phyloP scores from a whole-genome alignment of 2,113 vertebrate genomes.

The Anas platyrhynchos region DNA sequence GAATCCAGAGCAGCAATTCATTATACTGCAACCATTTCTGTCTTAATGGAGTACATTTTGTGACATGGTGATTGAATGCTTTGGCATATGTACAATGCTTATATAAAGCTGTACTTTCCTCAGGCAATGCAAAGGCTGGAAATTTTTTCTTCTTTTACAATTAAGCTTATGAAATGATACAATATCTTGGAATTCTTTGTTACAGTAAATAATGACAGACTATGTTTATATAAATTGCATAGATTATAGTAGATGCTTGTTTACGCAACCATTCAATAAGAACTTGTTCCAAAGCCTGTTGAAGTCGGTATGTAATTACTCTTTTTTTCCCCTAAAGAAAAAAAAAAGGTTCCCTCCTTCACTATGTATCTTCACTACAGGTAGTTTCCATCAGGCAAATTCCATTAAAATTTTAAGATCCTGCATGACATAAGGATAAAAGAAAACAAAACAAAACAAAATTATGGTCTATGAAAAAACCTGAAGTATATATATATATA shows the following conservation, averaged over 20 bases:
- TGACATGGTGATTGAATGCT: neutral
- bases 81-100: neutral
- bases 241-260: neutral
- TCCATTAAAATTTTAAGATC: neutral
- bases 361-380: conserved; percentile 2
- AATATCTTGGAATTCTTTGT: neutral
- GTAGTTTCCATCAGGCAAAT: conserved; percentile 34
- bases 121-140: neutral
- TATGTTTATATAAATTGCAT: neutral
- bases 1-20: neutral
- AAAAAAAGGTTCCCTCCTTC: neutral
- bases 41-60: neutral
- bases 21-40: neutral
- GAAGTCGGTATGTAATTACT: neutral
- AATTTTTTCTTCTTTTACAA: neutral
- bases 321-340: neutral
- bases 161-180: neutral
- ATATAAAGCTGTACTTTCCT: neutral
- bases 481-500: neutral
- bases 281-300: neutral
- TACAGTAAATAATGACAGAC: neutral
- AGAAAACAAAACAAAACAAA: neutral
- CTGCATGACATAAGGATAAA: neutral
- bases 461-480: neutral
- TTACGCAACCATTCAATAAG: neutral